Base-by-base conservation (phyloP, 2,113 vertebrate genomes). In the Machaerirhynchus nigripectus region DNA sequence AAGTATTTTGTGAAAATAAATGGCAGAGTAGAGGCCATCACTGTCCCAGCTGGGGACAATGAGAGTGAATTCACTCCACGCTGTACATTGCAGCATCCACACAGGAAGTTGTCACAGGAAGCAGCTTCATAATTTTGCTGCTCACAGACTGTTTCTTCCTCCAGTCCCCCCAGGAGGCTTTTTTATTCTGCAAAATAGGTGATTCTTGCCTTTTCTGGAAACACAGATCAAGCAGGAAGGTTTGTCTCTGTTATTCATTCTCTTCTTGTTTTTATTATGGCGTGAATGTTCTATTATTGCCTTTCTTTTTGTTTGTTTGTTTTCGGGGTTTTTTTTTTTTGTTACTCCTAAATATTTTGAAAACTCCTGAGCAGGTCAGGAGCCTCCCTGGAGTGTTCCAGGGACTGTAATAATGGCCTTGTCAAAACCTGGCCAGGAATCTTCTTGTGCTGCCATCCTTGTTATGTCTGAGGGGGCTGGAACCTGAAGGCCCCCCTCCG, bases 101-200 rank as follows among this genome's bases (percentile, higher is more conserved):
- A 95, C 93, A 90, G 96, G 95, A 92, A 91, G 80, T 81, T 95
- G 65, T 63, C 64, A 68, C 86, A 95, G 94, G 96, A 97, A 97
- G 55, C 35, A 30, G 76, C 93, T 86, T 85, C 1, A 2, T 30
- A 11, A 11, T 21, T 73, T 47, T 64, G 50, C 85, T 90, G 78
- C 49, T 93, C 20, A 7, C 64, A 68, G 35, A 56, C 17, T 37
- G 15, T 35, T 57, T 94, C 74, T 94, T 77, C 76, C n/a, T 91
- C 82, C 1, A 1, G 0, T 75, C 56, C 12, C 61, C 71, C 49
- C 57, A 21, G 74, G 44, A 59, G 31, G 21, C 60, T 35, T 60
- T 35, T 74, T 23, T 7, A 14, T 55, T 64, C 57, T 84, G 7
- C 67, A 49, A 75, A 94, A 82, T 49, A 87, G 57, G 55, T 64